phyloP scores from a whole-genome alignment of 2,888 invertebrate genomes.

The Eurytoma adleriae region DNA sequence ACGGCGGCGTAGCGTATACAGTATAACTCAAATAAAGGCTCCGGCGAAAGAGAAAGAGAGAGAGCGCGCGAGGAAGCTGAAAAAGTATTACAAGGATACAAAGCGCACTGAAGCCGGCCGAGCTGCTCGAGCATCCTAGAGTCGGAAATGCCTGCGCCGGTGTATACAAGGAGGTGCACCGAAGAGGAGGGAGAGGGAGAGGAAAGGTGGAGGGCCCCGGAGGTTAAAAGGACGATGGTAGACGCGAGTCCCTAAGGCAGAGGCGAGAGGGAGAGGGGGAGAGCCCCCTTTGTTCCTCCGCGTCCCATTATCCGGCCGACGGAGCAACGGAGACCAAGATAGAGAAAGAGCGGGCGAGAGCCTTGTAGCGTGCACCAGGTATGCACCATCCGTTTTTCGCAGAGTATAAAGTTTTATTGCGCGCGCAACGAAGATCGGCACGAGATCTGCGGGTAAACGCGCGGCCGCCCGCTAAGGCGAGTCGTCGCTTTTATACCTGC shows the following conservation, averaged over 20 bases:
- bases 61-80: conserved; percentile 20
- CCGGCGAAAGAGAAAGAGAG: conserved; percentile 12
- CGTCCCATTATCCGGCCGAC: conserved; percentile 34
- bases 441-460: conserved; percentile 37
- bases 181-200: background rate
- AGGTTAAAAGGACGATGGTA: conserved; percentile 2
- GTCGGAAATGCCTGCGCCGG: conserved; percentile 40
- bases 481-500: conserved; percentile 20
- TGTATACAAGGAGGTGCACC: conserved; percentile 3
- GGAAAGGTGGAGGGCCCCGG: background rate
- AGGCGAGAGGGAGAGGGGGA: conserved; percentile 18
- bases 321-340: background rate
- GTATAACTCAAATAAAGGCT: too few species aligned
- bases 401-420: conserved; percentile 49
- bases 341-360: background rate
- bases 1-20: too few species aligned
- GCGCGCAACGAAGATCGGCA: conserved; percentile 15
- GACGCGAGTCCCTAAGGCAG: background rate
- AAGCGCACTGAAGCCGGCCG: conserved; percentile 22
- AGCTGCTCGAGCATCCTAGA: background rate
- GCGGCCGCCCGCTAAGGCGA: background rate
- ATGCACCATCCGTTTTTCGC: conserved; percentile 35
- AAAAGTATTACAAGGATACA: conserved; percentile 31
- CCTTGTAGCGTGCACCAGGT: conserved; percentile 2
- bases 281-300: conserved; percentile 38